Evolutionary conservation across 2,113 vertebrate genomes (phyloP), one percentile per base, ranked within the genome.

Genomic region (Glaucomys volans): DNA sequence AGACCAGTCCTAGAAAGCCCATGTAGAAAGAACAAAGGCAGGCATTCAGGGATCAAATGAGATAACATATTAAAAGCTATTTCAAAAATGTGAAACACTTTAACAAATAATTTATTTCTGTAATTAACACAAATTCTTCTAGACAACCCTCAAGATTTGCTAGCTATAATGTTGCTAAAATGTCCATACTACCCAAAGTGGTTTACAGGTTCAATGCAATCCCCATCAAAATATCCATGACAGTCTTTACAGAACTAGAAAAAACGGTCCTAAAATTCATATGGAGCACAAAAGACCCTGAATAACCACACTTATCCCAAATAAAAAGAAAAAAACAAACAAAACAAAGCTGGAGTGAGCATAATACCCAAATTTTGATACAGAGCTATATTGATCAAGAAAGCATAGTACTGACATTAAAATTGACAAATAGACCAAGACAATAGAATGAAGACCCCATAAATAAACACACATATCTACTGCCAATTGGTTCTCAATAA

Each of bases 111-210:
- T 59, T 84, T 66, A 72, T 69, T 94, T 94, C 11, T 87, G 14
- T 71, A 76, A 66, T 35, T 6, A 8, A 75, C 20, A 64, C 44
- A 92, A 67, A 83, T 69, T 87, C 42, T 90, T 87, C 75, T 79
- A 94, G 28, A n/a, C 57, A 77, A 90, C 30, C 66, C n/a, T 94
- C 62, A 95, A 95, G 24, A 95, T 83, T 90, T 50, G 24, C 44
- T 59, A 67, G 2, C 26, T 50, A 76, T 16, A 76, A 76, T 47
- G 50, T 76, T 76, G 42, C 47, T 47, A 47, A 76, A 47, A 47
- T 35, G 35, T 20, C 67, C 62, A 64, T 64, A 30, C 62, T 10
- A 64, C 62, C 28, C 62, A 28, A 30, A 47, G 40, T 26, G 37
- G 44, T 42, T 75, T 75, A 64, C 11, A 71, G 40, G 44, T 75